Evolutionary conservation across 2,113 vertebrate genomes (phyloP), one percentile per base, ranked within the genome.

Genomic region (Toxotes chatareus): DNA sequence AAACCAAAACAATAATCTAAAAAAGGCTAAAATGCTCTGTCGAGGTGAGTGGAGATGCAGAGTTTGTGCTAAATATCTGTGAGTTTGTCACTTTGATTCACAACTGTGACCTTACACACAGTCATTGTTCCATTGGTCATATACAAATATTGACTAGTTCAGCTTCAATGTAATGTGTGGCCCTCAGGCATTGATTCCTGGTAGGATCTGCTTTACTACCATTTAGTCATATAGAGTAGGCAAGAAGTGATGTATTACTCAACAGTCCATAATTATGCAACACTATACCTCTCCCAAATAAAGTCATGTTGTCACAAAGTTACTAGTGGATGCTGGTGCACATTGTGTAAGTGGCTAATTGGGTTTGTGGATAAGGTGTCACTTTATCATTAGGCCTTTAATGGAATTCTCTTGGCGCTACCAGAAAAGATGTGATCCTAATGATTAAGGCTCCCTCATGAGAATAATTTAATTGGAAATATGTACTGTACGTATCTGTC

Each of bases 301-400:
- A 73, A 79, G 34, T 71, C 23, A 49, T 51, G 34, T 55, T 32
- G 63, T 57, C 68, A 47, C 53, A 51, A 55, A 63, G 44, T 65
- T 66, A 34, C 38, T 40, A 36, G 40, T 36, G 56, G 38, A 11
- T 4, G 31, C 69, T 32, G n/a, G 38, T 57, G 49, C 47, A n/a
- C 40, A 49, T 19, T 69, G 61, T 75, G 59, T 67, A 70, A 70
- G 75, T 32, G 51, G 27, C 51, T 79, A 79, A 88, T 88, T 75
- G 51, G 46, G 5, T 66, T 71, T 71, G 40, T 72, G 55, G 65
- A 21, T 36, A 16, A 57, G 19, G n/a, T 75, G 76, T 73, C 61
- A 59, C 79, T 70, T 68, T 27, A 67, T 78, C 60, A 75, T 17
- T 47, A 16, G 11, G 9, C 21, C 32, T 7, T 68, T 27, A 75